Conservation (phyloP, 2,888 invertebrate species). For the Tenthredo mesomela region DNA sequence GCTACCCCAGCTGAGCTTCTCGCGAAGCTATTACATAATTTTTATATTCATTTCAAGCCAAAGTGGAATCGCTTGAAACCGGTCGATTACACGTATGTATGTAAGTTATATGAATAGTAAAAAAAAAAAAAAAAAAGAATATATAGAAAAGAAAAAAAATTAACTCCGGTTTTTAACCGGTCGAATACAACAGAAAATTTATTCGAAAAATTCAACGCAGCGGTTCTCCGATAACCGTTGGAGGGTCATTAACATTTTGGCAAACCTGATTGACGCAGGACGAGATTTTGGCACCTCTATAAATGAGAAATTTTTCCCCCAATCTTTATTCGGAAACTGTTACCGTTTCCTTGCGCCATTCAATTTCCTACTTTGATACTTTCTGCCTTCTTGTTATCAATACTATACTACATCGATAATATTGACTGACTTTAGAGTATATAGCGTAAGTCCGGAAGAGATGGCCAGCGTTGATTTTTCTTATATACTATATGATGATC, state of each 20-base stretch:
- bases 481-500: too few species aligned
- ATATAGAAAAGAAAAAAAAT: not conserved
- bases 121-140: not conserved
- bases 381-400: too few species aligned
- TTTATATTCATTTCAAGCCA: not conserved
- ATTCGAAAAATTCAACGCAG: not conserved
- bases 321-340: not conserved
- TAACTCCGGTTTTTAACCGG: not conserved
- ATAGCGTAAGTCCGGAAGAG: not conserved
- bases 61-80: constrained; percentile 13
- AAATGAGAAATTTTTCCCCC: not conserved
- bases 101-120: not conserved
- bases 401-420: too few species aligned
- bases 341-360: not conserved
- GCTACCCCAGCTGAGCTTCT: not conserved
- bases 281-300: not conserved
- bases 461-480: too few species aligned
- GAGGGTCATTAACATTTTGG: constrained; percentile 24
- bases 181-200: not conserved
- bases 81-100: not conserved
- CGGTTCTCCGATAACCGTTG: not conserved
- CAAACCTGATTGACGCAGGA: not conserved
- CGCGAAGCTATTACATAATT: not conserved
- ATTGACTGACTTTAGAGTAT: not conserved
- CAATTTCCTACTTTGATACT: too few species aligned